phyloP scores from a whole-genome alignment of 2,113 vertebrate species.

The Genyomyrus donnyi region DNA sequence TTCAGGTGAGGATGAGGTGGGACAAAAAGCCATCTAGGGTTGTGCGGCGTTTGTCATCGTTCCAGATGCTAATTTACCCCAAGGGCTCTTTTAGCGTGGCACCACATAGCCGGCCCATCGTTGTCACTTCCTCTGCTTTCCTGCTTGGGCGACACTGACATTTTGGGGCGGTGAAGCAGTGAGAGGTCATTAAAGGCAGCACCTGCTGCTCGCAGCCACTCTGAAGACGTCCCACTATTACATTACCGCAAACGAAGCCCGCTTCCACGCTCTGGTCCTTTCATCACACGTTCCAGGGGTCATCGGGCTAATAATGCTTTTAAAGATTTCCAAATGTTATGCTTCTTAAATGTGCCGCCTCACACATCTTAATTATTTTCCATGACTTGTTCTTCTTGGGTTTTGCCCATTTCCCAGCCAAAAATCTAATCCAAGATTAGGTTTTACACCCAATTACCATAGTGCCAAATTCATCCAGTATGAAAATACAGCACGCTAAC shows the following conservation, averaged over 20 bases:
- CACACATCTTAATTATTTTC: neutral
- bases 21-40: neutral
- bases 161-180: neutral
- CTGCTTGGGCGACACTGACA: neutral
- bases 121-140: neutral
- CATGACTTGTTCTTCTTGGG: neutral
- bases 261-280: neutral
- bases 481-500: neutral
- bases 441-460: neutral
- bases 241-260: neutral
- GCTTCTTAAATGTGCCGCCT: neutral
- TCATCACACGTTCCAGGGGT: neutral
- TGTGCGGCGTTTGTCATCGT: constrained; percentile 47
- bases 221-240: neutral
- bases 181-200: constrained; percentile 13
- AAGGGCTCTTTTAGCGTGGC: constrained; percentile 56
- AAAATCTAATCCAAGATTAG: neutral
- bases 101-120: neutral
- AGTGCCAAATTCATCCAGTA: neutral
- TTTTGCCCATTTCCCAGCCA: neutral
- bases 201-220: constrained; percentile 14
- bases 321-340: constrained; percentile 13
- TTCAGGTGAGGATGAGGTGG: neutral
- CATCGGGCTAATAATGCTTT: constrained; percentile 13
- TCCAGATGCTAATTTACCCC: constrained; percentile 71